These are phyloP conservation scores for Nemopilema nomurai DNA, from an alignment of 30 jellyfish, hydroid and myxozoan genomes.

Conservation along the genomic window DNA sequence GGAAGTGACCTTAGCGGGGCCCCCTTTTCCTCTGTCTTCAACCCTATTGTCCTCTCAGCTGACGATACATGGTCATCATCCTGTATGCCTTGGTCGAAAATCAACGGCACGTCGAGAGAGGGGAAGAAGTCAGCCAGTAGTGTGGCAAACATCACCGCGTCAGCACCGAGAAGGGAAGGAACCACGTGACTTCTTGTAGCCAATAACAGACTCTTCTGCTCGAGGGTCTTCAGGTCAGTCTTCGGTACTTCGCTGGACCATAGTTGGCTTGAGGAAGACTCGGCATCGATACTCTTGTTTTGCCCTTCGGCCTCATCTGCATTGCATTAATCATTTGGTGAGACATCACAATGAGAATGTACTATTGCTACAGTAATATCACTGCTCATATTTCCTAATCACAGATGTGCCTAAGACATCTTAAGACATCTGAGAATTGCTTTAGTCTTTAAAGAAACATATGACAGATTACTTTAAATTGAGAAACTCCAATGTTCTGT, in stretches of 20 bases:
- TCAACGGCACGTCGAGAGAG: slow-evolving; percentile 35
- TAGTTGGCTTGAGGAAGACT: no score
- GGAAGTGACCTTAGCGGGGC: slow-evolving; percentile 49
- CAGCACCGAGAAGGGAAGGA: slow-evolving; percentile 67
- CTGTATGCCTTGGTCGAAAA: slow-evolving; percentile 18
- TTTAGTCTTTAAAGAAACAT: no score
- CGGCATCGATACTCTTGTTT: neutral
- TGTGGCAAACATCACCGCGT: slow-evolving; percentile 70
- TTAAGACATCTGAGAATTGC: no score
- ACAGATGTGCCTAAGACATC: no score
- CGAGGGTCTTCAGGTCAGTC: slow-evolving; percentile 14
- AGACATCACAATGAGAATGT: neutral
- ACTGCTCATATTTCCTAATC: no score
- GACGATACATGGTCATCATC: slow-evolving; percentile 8
- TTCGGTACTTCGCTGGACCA: neutral
- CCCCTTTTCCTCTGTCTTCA: slow-evolving; percentile 31
- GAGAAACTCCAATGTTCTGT: no score
- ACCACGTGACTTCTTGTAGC: slow-evolving; percentile 49
- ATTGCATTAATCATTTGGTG: neutral
- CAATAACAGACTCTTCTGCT: slow-evolving; percentile 46
- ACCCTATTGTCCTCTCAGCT: slow-evolving; percentile 48
- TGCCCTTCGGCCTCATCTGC: neutral
- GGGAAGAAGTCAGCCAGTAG: slow-evolving; percentile 57
- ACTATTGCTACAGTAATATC: no score
- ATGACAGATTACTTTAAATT: no score